These are phyloP conservation scores for Meloe dianella DNA, from an alignment of 2,888 invertebrate genomes.

Conservation along the genomic window DNA sequence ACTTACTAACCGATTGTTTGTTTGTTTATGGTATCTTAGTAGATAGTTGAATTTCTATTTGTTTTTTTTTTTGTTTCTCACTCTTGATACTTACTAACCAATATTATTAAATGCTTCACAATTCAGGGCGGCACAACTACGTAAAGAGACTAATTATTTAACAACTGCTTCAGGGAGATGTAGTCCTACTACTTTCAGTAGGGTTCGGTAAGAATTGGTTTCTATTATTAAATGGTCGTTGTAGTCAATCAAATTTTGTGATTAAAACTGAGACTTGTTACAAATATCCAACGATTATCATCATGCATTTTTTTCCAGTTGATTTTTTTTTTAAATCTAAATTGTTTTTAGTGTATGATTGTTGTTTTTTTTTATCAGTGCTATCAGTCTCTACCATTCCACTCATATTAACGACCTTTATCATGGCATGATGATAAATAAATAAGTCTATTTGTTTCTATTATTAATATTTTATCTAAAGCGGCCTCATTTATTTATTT, in stretches of 20 bases:
- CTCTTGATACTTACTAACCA: constrained; percentile 33
- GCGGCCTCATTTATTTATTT: neutral
- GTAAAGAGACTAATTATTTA: constrained; percentile 52
- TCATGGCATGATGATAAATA: neutral
- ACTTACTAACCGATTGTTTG: too few relatives aligned
- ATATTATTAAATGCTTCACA: constrained; percentile 27
- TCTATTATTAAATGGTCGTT: neutral
- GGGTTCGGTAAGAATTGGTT: constrained; percentile 48
- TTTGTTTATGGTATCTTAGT: too few relatives aligned
- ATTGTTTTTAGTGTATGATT: too few relatives aligned
- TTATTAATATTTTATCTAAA: neutral
- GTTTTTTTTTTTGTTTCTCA: constrained; percentile 11
- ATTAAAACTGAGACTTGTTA: too few relatives aligned
- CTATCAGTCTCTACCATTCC: too few relatives aligned
- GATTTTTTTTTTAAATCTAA: too few relatives aligned
- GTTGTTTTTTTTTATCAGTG: too few relatives aligned
- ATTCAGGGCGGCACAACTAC: constrained; percentile 37
- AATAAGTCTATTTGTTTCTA: neutral
- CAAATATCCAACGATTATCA: too few relatives aligned
- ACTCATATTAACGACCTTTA: neutral
- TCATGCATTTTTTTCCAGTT: too few relatives aligned
- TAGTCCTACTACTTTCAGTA: constrained; percentile 50
- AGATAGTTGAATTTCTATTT: too few relatives aligned
- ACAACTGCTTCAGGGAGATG: constrained; percentile 53
- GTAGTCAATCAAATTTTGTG: too few relatives aligned